phyloP scores from a whole-genome alignment of 2,888 invertebrate species.

The Troides helena region DNA sequence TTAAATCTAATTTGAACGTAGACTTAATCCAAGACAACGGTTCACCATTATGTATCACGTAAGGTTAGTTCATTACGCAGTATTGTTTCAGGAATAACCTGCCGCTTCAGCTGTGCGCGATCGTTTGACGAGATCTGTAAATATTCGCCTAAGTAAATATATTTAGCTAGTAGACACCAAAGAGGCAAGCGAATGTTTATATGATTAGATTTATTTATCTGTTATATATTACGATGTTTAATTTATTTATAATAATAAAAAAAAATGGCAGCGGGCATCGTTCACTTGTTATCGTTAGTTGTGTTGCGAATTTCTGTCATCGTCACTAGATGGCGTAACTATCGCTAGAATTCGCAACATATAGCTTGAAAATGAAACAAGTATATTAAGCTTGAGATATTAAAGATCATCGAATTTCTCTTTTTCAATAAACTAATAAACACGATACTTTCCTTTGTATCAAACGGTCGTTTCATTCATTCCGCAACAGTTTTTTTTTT shows the following conservation, averaged over 20 bases:
- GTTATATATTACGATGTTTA: conserved; percentile 74
- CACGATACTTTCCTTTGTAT: conserved; percentile 22
- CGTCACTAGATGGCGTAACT: not conserved
- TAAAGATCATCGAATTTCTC: conserved; percentile 34
- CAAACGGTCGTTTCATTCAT: conserved; percentile 26
- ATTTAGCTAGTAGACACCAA: conserved; percentile 79
- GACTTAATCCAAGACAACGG: no score
- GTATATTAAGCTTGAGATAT: conserved; percentile 27
- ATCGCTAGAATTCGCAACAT: not conserved
- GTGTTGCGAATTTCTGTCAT: not conserved
- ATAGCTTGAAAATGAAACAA: conserved; percentile 9
- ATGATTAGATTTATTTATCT: conserved; percentile 70
- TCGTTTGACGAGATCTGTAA: conserved; percentile 34
- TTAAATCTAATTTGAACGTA: no score
- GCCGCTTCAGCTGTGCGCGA: not conserved
- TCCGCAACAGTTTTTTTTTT: not conserved
- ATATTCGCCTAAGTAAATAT: conserved; percentile 37
- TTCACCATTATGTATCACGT: no score
- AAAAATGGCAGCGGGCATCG: conserved; percentile 37
- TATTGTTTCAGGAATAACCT: not conserved
- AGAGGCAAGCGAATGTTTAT: conserved; percentile 65
- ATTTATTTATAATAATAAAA: conserved; percentile 58
- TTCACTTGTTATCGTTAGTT: conserved; percentile 36
- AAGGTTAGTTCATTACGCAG: not conserved
- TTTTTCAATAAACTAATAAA: conserved; percentile 25